phyloP scores from a whole-genome alignment of 2,113 vertebrate genomes.

The Megalops atlanticus region DNA sequence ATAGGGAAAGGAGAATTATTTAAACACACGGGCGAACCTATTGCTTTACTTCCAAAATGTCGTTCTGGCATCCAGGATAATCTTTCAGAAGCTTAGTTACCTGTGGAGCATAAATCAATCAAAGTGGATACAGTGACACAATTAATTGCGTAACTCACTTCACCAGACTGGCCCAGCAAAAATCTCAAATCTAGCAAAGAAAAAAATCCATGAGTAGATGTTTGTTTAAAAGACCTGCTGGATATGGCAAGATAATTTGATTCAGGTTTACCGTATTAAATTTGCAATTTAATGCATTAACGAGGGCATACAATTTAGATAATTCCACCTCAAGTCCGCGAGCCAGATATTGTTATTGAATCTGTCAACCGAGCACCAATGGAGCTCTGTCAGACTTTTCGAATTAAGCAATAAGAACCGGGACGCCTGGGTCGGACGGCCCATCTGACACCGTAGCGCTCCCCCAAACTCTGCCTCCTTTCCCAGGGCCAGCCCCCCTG shows the following conservation, averaged over 20 bases:
- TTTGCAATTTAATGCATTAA: constrained; percentile 25
- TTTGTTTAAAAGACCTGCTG: constrained; percentile 20
- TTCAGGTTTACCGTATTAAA: constrained; percentile 12
- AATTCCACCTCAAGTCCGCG: constrained; percentile 12
- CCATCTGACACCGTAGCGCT: constrained; percentile 8
- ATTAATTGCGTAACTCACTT: not conserved
- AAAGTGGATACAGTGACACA: no score
- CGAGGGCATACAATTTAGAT: constrained; percentile 9
- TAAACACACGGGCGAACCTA: constrained; percentile 11
- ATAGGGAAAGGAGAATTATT: not conserved
- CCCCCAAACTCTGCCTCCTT: constrained; percentile 11
- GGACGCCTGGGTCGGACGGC: constrained; percentile 25
- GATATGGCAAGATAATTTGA: constrained; percentile 18
- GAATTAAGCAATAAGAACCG: constrained; percentile 49
- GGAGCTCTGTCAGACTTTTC: constrained; percentile 34
- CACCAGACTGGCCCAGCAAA: not conserved
- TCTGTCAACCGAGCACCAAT: constrained; percentile 16
- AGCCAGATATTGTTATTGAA: constrained; percentile 31
- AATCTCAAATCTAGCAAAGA: not conserved
- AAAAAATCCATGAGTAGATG: not conserved
- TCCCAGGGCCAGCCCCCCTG: not conserved
- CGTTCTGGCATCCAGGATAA: constrained; percentile 6
- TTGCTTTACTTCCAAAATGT: constrained; percentile 12
- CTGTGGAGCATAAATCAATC: not conserved
- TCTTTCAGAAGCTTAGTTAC: not conserved